Percentiles rank a stretch among this genome's conserved stretches.
Conservation (phyloP, 1,140 invertebrate genomes). For the Caenorhabditis inopinata region DNA sequence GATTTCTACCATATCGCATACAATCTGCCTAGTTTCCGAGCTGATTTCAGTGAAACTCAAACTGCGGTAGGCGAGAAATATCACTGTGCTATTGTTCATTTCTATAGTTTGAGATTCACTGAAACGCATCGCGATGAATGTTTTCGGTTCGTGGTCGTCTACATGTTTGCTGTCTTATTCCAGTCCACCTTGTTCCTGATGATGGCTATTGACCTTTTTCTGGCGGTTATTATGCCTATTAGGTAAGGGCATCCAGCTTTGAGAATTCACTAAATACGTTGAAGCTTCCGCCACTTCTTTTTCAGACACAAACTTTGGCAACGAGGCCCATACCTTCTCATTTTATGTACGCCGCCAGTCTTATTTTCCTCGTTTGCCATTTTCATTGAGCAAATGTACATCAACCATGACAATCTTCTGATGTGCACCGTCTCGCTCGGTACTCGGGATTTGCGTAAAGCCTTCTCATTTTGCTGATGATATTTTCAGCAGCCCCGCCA, state of each 20-base stretch:
- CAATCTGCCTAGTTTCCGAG: background rate
- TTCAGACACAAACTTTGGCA: slow-evolving; percentile 17
- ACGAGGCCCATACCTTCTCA: slow-evolving; percentile 1
- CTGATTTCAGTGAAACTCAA: slow-evolving; percentile 10
- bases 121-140: slow-evolving; percentile 5
- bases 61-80: background rate
- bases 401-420: background rate
- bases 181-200: slow-evolving; percentile 9
- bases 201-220: background rate
- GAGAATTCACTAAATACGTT: no score
- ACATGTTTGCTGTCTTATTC: slow-evolving; percentile 19
- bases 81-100: background rate
- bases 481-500: background rate
- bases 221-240: slow-evolving; percentile 1
- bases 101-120: background rate
- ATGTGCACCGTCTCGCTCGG: slow-evolving; percentile 17
- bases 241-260: background rate
- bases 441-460: background rate
- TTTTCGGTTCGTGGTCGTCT: slow-evolving; percentile 22
- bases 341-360: background rate
- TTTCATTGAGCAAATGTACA: slow-evolving; percentile 4
- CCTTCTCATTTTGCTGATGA: no score
- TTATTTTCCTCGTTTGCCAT: slow-evolving; percentile 7
- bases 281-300: no score
- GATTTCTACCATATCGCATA: background rate